Percentiles rank a stretch among this genome's conserved stretches.
These are phyloP conservation scores for Paradisaea rubra DNA, from an alignment of 2,113 vertebrate species.

Conservation along the genomic window DNA sequence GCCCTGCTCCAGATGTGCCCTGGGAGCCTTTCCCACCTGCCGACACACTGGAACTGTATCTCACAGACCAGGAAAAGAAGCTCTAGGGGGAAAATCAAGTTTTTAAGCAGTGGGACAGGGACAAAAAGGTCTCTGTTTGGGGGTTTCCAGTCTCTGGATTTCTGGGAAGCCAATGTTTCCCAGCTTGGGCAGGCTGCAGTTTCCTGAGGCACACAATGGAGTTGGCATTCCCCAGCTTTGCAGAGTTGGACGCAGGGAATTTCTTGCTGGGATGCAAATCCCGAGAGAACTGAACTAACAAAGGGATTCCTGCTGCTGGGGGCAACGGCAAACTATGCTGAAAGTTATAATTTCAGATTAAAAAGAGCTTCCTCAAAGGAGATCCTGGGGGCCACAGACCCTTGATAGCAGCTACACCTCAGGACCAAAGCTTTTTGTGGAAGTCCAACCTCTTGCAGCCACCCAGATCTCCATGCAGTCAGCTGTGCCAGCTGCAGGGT, in stretches of 20 bases:
- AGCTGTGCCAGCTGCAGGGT: neutral
- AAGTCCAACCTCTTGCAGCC: neutral
- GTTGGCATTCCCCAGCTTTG: neutral
- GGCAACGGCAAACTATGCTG: neutral
- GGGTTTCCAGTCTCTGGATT: neutral
- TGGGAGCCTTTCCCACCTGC: neutral
- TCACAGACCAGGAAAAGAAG: neutral
- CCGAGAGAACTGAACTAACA: neutral
- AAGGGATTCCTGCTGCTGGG: neutral
- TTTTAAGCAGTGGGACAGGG: neutral
- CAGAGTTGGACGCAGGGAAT: neutral
- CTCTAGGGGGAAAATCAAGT: neutral
- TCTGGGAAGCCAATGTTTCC: neutral
- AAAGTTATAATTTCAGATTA: neutral
- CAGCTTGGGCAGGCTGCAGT: neutral
- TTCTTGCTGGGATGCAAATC: neutral
- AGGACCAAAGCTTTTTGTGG: neutral
- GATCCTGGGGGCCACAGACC: neutral
- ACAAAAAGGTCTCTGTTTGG: neutral
- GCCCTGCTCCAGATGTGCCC: neutral
- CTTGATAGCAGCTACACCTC: neutral
- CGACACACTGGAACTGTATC: neutral
- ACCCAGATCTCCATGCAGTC: neutral
- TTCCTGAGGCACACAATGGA: neutral
- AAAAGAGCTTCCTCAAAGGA: neutral